phyloP scores from a whole-genome alignment of 2,888 invertebrate species.

The Argyresthia goedartella region DNA sequence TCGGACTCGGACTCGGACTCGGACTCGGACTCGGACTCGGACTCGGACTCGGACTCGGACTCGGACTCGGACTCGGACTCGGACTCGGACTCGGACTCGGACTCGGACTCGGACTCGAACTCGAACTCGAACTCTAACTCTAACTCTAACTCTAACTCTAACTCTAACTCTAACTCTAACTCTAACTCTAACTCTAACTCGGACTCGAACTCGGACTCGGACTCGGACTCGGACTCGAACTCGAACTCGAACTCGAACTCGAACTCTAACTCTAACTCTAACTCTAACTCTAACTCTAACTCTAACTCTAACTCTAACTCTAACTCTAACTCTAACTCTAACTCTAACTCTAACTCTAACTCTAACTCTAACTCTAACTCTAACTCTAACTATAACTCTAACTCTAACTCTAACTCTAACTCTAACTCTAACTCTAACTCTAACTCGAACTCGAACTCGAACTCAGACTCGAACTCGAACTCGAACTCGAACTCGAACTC shows the following conservation, averaged over 20 bases:
- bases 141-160: neutral
- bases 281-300: neutral
- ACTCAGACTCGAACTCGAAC: neutral
- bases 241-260: neutral
- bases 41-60: no score
- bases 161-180: neutral
- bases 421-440: neutral
- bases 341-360: neutral
- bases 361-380: neutral
- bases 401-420: neutral
- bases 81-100: no score
- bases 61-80: no score
- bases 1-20: no score
- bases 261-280: neutral
- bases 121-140: no score
- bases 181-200: neutral
- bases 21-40: no score
- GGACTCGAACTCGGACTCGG: neutral
- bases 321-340: neutral
- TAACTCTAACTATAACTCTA: neutral
- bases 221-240: neutral
- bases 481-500: neutral
- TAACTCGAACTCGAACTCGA: neutral
- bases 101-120: neutral
- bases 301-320: neutral